Evolutionary conservation across 35 echinoderm and acorn worm genomes (phyloP), one percentile per base, ranked within the genome.

Genomic region (Amphiura filiformis): DNA sequence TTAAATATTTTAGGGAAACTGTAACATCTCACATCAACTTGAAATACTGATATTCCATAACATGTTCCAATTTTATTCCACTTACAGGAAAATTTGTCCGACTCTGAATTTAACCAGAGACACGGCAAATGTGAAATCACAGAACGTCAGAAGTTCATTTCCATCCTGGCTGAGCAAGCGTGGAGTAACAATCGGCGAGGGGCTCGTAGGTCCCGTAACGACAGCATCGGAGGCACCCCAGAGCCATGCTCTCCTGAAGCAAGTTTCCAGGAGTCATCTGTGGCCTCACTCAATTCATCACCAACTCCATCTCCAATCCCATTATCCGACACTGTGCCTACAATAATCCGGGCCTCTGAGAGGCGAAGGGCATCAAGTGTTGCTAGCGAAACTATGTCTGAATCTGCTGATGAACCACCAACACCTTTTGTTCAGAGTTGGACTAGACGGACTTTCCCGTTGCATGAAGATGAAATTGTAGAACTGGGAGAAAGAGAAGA

Each of bases 191-290:
- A 79, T 52, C 82, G 94, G 0, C 80, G 90, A 41, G 34, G 94
- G 26, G 88, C 94, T 23, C 86, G 94, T 38, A 83, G 95, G 36
- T 93, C 95, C 9, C 82, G 95, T 38, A 88, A 93, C 85, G 93
- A 90, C 78, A 97, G 95, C 78, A 82, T 84, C 15, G 89, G 87
- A 38, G 87, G 91, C 44, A 90, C 88, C 14, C 65, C 94, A 52
- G 95, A 97, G 31, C 95, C 95, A 32, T 88, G 81, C 32, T 97
- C 95, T 17, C 95, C 95, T 1, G 91, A 93, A 88, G 84, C 84
- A 30, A 82, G 82, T 49, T 42, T 90, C 22, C 83, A 76, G 3
- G 92, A 93, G 35, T 38, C 87, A 31, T 65, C 39, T 14, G 32
- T 61, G 32, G 78, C 87, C 13, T 80, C 84, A 0, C 47, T 88